phyloP scores from a whole-genome alignment of 2,797 vertebrate species.

The Silurus aristotelis region DNA sequence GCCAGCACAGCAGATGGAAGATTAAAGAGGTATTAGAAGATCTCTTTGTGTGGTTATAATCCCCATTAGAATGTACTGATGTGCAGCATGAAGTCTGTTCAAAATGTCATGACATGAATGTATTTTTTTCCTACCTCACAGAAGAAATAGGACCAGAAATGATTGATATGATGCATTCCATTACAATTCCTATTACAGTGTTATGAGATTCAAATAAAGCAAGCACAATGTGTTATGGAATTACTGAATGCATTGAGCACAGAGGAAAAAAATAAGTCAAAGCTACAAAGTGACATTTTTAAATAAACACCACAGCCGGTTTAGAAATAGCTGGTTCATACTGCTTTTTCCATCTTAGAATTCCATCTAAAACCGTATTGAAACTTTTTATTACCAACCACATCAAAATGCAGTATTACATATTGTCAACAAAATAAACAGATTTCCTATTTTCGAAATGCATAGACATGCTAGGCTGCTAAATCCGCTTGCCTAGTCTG shows the following conservation, averaged over 20 bases:
- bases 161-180: not conserved
- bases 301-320: not conserved
- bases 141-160: not conserved
- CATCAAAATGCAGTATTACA: not conserved
- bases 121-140: not conserved
- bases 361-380: not conserved
- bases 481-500: not conserved
- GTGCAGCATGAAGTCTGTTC: slow-evolving; percentile 6
- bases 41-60: slow-evolving; percentile 20
- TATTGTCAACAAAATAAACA: not conserved
- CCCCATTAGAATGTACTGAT: not conserved
- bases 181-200: not conserved
- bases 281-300: not conserved
- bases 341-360: not conserved
- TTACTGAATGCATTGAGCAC: not conserved
- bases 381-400: not conserved
- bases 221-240: not conserved
- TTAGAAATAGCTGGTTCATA: not conserved
- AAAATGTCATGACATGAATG: not conserved
- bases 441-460: not conserved
- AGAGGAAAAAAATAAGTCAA: not conserved
- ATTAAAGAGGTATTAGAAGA: slow-evolving; percentile 20
- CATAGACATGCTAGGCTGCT: not conserved
- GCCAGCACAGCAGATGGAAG: slow-evolving; percentile 10
- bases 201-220: not conserved